Evolutionary conservation across 2,888 invertebrate species (phyloP).

Genomic region (Noctua fimbriata): DNA sequence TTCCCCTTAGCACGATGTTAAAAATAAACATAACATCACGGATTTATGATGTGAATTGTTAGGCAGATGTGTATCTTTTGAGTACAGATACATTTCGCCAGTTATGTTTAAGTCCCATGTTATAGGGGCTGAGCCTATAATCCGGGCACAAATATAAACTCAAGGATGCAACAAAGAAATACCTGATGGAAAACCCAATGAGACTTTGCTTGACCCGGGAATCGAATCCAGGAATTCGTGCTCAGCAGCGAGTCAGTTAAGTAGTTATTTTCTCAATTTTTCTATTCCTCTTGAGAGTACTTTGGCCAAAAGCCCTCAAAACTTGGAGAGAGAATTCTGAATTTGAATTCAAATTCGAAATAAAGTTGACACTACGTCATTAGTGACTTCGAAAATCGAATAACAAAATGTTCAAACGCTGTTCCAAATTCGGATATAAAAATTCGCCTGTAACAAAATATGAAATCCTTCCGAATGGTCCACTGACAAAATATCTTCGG

Average conservation of each 20-base stretch:
- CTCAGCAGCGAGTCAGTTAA: not conserved
- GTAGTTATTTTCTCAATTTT: not conserved
- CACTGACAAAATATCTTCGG: conserved; percentile 61
- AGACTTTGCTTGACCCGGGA: not conserved
- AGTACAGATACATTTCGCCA: not conserved
- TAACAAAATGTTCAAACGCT: conserved; percentile 15
- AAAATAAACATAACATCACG: not conserved
- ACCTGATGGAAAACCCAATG: not conserved
- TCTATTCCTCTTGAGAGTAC: not conserved
- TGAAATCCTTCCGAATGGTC: conserved; percentile 57
- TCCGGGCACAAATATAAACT: not conserved
- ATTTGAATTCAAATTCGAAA: conserved; percentile 27
- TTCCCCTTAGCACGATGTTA: not conserved
- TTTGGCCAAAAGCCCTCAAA: not conserved
- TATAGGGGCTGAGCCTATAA: not conserved
- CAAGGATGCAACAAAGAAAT: not conserved
- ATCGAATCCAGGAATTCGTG: not conserved
- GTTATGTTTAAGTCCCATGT: not conserved
- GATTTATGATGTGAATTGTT: not conserved
- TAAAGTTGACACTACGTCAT: conserved; percentile 4
- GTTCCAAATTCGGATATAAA: conserved; percentile 25
- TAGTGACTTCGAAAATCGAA: conserved; percentile 31
- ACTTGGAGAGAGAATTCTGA: not conserved
- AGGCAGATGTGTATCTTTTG: not conserved
- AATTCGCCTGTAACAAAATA: conserved; percentile 42